phyloP scores from a whole-genome alignment of 2,113 vertebrate genomes.

The Odontophorus gujanensis region DNA sequence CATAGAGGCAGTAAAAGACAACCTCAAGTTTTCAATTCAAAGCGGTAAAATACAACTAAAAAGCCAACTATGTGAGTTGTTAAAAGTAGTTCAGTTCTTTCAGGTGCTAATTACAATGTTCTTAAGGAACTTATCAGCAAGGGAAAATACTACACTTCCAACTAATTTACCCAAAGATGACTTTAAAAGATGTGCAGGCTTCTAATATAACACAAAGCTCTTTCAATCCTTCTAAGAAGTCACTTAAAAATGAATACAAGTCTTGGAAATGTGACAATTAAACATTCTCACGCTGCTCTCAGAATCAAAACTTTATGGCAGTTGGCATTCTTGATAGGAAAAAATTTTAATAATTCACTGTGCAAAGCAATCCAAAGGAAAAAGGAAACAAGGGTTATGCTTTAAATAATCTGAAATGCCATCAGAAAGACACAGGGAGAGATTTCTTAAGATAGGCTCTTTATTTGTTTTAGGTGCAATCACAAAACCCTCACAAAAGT shows the following conservation, averaged over 20 bases:
- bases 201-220: neutral
- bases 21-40: neutral
- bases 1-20: slow-evolving; percentile 6
- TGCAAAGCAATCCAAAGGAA: neutral
- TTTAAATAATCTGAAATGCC: neutral
- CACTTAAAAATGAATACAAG: neutral
- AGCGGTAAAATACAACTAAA: neutral
- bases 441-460: slow-evolving; percentile 41
- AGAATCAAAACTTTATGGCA: neutral
- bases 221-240: neutral
- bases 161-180: rapidly evolving
- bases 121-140: neutral
- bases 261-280: neutral
- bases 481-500: slow-evolving; percentile 42
- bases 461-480: slow-evolving; percentile 50
- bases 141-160: neutral
- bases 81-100: slow-evolving; percentile 26
- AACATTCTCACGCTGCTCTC: neutral
- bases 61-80: slow-evolving; percentile 2
- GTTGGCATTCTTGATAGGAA: neutral
- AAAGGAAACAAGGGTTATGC: neutral
- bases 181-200: neutral
- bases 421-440: slow-evolving; percentile 47
- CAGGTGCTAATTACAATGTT: neutral
- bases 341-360: neutral